Evolutionary conservation across 2,888 invertebrate species (phyloP).

Genomic region (Drosophila flavopinicola): DNA sequence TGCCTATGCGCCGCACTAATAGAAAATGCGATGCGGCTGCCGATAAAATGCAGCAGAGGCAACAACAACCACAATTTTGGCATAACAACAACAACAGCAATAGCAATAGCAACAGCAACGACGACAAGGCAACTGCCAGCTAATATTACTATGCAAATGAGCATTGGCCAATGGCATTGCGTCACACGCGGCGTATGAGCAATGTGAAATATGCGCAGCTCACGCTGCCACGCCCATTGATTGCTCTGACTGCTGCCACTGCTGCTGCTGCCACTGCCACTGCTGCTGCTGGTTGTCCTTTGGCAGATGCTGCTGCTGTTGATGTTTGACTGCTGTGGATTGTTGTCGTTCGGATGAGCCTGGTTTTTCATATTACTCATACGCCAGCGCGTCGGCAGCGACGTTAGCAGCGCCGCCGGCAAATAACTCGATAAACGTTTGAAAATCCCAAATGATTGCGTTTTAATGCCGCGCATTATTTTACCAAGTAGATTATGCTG

Average conservation of each 20-base stretch:
- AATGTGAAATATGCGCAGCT: constrained; percentile 64
- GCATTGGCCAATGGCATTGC: constrained; percentile 61
- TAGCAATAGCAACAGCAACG: constrained; percentile 30
- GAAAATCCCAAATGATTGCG: constrained; percentile 84
- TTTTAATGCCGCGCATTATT: constrained; percentile 84
- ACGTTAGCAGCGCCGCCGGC: constrained; percentile 60
- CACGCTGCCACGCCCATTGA: constrained; percentile 54
- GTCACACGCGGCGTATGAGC: constrained; percentile 68
- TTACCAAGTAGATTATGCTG: constrained; percentile 82
- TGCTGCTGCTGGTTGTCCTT: constrained; percentile 33
- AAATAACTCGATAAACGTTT: constrained; percentile 83
- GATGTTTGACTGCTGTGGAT: constrained; percentile 37
- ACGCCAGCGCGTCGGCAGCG: constrained; percentile 63
- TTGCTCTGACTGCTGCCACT: constrained; percentile 21
- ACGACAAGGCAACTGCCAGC: constrained; percentile 47
- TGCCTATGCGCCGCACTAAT: constrained; percentile 77
- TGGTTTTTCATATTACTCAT: constrained; percentile 75
- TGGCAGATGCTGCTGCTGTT: constrained; percentile 41
- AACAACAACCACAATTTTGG: constrained; percentile 7
- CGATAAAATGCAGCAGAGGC: constrained; percentile 56
- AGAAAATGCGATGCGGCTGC: constrained; percentile 75
- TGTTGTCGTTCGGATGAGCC: constrained; percentile 6
- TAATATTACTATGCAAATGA: constrained; percentile 81
- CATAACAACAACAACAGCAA: constrained; percentile 20
- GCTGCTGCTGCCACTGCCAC: constrained; percentile 36